Evolutionary conservation across 1,140 invertebrate genomes (phyloP), one percentile per base, ranked within the genome.

Genomic region (Stegodyphus dumicola): DNA sequence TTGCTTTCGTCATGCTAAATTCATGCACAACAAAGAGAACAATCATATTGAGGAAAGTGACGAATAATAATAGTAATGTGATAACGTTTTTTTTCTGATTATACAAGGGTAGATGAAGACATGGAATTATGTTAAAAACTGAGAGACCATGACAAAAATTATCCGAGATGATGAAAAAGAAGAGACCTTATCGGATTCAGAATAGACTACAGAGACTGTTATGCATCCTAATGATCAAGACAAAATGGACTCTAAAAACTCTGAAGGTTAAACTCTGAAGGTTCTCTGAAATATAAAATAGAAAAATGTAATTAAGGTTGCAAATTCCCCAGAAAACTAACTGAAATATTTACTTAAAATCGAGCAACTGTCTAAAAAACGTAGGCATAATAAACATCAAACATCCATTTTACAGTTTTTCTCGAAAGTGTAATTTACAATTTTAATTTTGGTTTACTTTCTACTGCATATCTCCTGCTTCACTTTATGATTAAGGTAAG

Each of bases 221-320:
- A 17, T 5, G 65, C 65, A n/a, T 67, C 65, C 65, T n/a, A 67
- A 15, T 67, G 6, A 67, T 67, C 65, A 67, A 67, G 65, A 2
- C 17, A 18, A 15, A n/a, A 67, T 67, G 65, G 65, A 67, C 65
- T 67, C 65, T 67, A 67, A 67, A 67, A 67, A 18, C 65, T 67
- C 17, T 67, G 65, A 67, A 67, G n/a, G 65, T n/a, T n/a, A n/a
- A n/a, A n/a, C n/a, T n/a, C n/a, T n/a, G n/a, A n/a, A n/a, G n/a
- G n/a, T n/a, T n/a, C n/a, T n/a, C n/a, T n/a, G n/a, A n/a, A n/a
- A n/a, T n/a, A n/a, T n/a, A n/a, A n/a, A n/a, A n/a, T n/a, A n/a
- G n/a, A n/a, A n/a, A n/a, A n/a, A n/a, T n/a, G n/a, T n/a, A n/a
- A n/a, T n/a, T n/a, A n/a, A n/a, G n/a, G n/a, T n/a, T n/a, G n/a